Evolutionary conservation across 1,140 invertebrate genomes (phyloP), one percentile per base, ranked within the genome.

Genomic region (Dolichoris vasculosae): DNA sequence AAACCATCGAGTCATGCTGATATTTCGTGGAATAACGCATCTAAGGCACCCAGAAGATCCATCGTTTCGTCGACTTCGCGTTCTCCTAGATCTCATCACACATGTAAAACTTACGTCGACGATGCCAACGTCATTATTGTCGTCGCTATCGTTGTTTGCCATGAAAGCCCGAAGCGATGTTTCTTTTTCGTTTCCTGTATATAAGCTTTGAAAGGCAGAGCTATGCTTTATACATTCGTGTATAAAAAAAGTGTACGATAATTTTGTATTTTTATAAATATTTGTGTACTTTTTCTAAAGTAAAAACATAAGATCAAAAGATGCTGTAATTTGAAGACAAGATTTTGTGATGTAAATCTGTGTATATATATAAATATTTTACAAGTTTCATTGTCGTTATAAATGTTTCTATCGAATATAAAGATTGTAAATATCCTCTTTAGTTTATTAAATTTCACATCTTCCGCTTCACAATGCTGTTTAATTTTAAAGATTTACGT

Each of bases 81-180:
- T 87, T 96, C 95, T 59, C 95, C 95, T 87, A 94, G 94, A 67
- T 97, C 96, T 85, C 96, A 97, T 93, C 96, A 97, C 89, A 97
- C 96, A 94, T 97, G 97, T 97, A 97, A 96, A 51, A 11, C 15
- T 46, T 20, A 40, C 48, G 38, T 35, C 11, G 85, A 85, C 63
- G 87, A 59, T 79, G 73, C 79, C 75, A 82, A 77, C 86, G 81
- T 78, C 86, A 80, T 89, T 85, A 63, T 87, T 86, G 71, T 88
- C 85, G 83, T 86, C 64, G 75, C 35, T 73, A 35, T 77, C 20
- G 26, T 75, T 69, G 84, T 40, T 35, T 59, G 69, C 8, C 32
- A 87, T 86, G 75, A 67, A 85, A 87, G 87, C 88, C 86, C 85
- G 87, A 88, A 86, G 84, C 87, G 76, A 73, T 90, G 85, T 88